Evolutionary conservation across 2,888 invertebrate species (phyloP), one percentile per base, ranked within the genome.

Genomic region (Drosophila diplacantha): DNA sequence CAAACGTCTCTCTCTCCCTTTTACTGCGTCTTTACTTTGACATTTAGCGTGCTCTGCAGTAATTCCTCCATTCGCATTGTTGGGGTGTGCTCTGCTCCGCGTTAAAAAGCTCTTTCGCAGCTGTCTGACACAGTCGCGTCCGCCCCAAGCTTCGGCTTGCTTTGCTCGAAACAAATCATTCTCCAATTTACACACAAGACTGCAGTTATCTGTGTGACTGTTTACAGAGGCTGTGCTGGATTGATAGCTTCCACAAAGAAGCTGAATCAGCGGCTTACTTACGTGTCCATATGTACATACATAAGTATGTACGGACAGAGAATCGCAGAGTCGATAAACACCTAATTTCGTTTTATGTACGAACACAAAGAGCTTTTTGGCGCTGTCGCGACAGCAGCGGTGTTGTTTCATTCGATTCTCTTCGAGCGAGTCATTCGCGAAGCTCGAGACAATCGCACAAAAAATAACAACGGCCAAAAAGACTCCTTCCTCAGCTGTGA

Each of bases 51-150:
- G 37, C 58, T 35, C 43, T 22, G 3, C 12, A 35, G 53, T 55
- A 53, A 22, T 18, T 32, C 57, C 37, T 38, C 51, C 38, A 22
- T 65, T 69, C 64, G 55, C 44, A 44, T 53, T 38, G 29, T 38
- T 29, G 44, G 38, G 34, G 6, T 29, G 29, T 46, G 44, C 44
- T 29, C 6, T 7, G 41, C 41, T 41, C 16, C 18, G 12, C 16
- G 12, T 18, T 20, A 14, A 9, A 46, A 46, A 77, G 77, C 77
- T 82, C 29, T 76, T 57, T 6, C 35, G 31, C 82, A 76, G 82
- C 76, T 81, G 82, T 66, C 76, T 7, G 4, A 1, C 11, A 76
- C 75, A 75, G 68, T 79, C 38, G 54, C 52, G 64, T 51, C 39
- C 41, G 26, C 37, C 41, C 4, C 20, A 47, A 3, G 9, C 26